Percentiles rank a stretch among this genome's conserved stretches.
These are phyloP conservation scores for Lithophane socia DNA, from an alignment of 2,888 invertebrate species.

Conservation along the genomic window DNA sequence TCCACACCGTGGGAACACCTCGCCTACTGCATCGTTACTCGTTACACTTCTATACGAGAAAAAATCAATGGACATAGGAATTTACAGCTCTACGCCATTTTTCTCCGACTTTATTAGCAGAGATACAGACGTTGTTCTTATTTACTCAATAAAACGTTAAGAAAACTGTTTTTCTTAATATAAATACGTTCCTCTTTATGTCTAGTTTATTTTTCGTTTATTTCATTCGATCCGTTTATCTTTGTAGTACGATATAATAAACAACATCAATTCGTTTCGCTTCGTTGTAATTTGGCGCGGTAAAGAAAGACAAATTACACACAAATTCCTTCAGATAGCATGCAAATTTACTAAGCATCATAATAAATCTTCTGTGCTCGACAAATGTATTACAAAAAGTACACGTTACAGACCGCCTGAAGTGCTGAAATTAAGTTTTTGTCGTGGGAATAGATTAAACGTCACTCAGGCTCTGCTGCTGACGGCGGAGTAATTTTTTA, in stretches of 20 bases:
- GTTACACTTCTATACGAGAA: not conserved
- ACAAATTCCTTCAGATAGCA: slow-evolving; percentile 48
- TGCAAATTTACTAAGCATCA: slow-evolving; percentile 58
- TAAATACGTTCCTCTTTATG: slow-evolving; percentile 24
- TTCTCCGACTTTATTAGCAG: slow-evolving; percentile 18
- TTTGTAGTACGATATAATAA: slow-evolving; percentile 43
- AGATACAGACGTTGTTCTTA: slow-evolving; percentile 15
- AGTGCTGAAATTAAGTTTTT: slow-evolving; percentile 67
- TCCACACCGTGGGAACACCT: slow-evolving; percentile 63
- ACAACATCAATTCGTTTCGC: slow-evolving; percentile 41
- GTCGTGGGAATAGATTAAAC: slow-evolving; percentile 67
- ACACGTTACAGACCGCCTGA: slow-evolving; percentile 35
- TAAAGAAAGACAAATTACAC: slow-evolving; percentile 58
- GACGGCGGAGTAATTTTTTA: slow-evolving; percentile 57
- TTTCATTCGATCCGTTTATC: slow-evolving; percentile 21
- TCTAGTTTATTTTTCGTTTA: slow-evolving; percentile 27
- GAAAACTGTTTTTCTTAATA: slow-evolving; percentile 12
- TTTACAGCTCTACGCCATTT: not conserved
- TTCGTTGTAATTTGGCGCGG: slow-evolving; percentile 42
- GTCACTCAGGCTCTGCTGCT: slow-evolving; percentile 60
- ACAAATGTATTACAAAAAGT: slow-evolving; percentile 56
- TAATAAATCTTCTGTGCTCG: slow-evolving; percentile 57
- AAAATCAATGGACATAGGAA: slow-evolving; percentile 13
- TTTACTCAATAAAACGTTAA: slow-evolving; percentile 20
- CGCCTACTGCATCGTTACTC: slow-evolving; percentile 1